phyloP scores from a whole-genome alignment of 2,113 vertebrate species.

The Antigone vipio region DNA sequence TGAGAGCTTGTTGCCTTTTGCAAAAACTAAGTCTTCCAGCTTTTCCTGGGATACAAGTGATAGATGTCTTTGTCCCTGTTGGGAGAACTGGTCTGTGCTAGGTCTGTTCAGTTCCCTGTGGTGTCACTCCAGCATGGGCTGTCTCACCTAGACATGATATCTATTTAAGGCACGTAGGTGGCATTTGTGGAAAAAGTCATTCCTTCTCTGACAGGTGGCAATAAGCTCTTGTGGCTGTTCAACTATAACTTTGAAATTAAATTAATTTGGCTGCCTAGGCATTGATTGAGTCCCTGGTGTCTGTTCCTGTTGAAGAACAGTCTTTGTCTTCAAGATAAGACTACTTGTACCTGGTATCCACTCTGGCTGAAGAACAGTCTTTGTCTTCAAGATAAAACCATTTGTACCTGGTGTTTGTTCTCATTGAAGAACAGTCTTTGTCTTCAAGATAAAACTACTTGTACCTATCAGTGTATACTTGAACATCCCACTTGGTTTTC shows the following conservation, averaged over 20 bases:
- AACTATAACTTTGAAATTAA: neutral
- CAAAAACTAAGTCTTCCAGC: neutral
- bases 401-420: neutral
- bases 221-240: neutral
- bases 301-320: neutral
- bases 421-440: neutral
- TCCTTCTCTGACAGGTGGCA: neutral
- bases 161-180: neutral
- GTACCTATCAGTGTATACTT: neutral
- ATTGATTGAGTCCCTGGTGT: neutral
- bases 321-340: neutral
- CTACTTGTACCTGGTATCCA: neutral
- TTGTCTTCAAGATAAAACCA: neutral
- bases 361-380: neutral
- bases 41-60: neutral
- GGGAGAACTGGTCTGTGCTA: neutral
- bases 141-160: neutral
- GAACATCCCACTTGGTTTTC: neutral
- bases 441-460: neutral
- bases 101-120: neutral
- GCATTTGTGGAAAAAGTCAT: neutral
- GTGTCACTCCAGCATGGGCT: neutral
- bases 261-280: neutral
- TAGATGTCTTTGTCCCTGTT: neutral
- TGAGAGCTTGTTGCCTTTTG: neutral